Conservation (phyloP, 2,113 vertebrate genomes). For the Hirundichthys speculiger region DNA sequence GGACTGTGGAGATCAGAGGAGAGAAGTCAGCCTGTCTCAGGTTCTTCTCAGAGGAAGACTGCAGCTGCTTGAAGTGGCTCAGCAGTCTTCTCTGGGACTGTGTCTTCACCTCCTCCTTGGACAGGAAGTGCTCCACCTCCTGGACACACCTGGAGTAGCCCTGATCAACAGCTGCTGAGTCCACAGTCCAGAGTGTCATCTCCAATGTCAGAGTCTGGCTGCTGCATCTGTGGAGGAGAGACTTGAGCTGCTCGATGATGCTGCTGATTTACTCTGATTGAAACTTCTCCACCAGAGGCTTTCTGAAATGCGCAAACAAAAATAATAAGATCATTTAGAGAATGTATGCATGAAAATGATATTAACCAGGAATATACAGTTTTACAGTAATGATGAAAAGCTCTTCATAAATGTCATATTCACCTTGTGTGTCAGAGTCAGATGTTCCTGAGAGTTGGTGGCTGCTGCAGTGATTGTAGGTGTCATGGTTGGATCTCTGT, state of each 20-base stretch:
- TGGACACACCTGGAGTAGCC: background rate
- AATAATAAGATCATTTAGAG: constrained; percentile 23
- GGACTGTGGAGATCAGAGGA: constrained; percentile 48
- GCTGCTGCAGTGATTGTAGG: constrained; percentile 50
- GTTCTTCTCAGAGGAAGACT: constrained; percentile 32
- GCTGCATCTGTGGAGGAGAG: constrained; percentile 69
- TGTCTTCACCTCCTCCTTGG: constrained; percentile 1
- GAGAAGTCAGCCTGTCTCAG: constrained; percentile 27
- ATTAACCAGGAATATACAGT: background rate
- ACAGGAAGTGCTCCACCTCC: background rate
- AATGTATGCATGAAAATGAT: background rate
- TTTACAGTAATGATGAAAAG: background rate
- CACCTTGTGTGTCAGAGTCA: constrained; percentile 54
- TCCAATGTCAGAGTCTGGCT: constrained; percentile 75
- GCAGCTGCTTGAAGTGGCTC: constrained; percentile 37
- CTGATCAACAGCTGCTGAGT: background rate
- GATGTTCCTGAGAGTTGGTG: constrained; percentile 26
- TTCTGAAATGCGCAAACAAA: constrained; percentile 54
- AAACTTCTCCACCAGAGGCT: constrained; percentile 69
- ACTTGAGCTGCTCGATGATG: constrained; percentile 68
- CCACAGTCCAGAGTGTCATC: constrained; percentile 52
- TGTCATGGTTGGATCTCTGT: constrained; percentile 30
- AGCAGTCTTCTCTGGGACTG: constrained; percentile 39
- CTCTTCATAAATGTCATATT: background rate
- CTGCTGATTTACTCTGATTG: constrained; percentile 72